phyloP scores from a whole-genome alignment of 2,113 vertebrate species.

The Hypomesus transpacificus region DNA sequence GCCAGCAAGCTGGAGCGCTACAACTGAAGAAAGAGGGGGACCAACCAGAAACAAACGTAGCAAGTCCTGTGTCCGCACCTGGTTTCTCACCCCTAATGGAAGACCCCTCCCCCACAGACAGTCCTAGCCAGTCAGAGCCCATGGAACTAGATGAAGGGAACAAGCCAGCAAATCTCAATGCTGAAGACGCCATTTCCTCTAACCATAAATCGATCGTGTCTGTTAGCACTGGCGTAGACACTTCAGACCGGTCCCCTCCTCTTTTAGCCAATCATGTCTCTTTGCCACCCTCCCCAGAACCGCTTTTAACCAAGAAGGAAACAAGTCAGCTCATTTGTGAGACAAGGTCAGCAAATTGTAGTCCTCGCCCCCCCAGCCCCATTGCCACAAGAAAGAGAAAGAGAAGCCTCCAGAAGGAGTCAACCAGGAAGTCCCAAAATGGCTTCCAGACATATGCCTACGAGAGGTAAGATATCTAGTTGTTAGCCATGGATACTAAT shows the following conservation, averaged over 20 bases:
- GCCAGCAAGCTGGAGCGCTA: slow-evolving; percentile 14
- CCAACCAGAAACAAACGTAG: slow-evolving; percentile 8
- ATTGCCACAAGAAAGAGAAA: slow-evolving; percentile 42
- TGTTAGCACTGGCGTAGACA: slow-evolving; percentile 7
- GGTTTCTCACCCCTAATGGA: slow-evolving; percentile 24
- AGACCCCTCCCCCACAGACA: slow-evolving; percentile 48
- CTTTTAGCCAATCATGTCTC: slow-evolving; percentile 21
- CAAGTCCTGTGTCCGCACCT: slow-evolving; percentile 10
- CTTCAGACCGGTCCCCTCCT: not conserved
- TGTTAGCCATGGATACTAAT: no score
- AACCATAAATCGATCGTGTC: slow-evolving; percentile 12
- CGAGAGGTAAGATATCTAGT: slow-evolving; percentile 33
- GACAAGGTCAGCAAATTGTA: slow-evolving; percentile 55
- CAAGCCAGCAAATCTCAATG: not conserved
- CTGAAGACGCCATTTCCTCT: slow-evolving; percentile 40
- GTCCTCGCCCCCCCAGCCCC: slow-evolving; percentile 48
- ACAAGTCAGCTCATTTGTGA: not conserved
- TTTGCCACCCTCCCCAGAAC: not conserved
- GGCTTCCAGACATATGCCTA: slow-evolving; percentile 20
- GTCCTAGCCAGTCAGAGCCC: slow-evolving; percentile 61
- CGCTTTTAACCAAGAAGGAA: slow-evolving; percentile 19
- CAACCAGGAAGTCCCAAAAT: not conserved
- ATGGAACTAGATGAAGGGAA: not conserved
- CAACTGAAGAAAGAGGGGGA: slow-evolving; percentile 38
- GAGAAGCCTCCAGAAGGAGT: slow-evolving; percentile 55